Evolutionary conservation across 2,797 vertebrate species (phyloP).

Genomic region (Sebastiscus albofasciatus): DNA sequence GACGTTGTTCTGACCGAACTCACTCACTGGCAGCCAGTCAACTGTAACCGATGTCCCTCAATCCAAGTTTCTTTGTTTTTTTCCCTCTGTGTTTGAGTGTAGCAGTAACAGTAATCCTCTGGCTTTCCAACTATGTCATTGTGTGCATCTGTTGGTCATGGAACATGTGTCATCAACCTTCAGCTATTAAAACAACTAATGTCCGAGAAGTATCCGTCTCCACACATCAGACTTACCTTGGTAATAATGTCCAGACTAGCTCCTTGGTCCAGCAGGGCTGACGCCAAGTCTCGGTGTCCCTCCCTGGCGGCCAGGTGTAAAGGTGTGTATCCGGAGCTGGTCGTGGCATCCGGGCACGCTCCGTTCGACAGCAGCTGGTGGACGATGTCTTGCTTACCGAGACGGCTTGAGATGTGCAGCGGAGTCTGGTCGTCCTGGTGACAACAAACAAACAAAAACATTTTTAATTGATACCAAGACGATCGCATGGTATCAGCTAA

Average conservation of each 20-base stretch:
- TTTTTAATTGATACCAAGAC: not conserved
- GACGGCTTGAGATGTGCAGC: constrained; percentile 93
- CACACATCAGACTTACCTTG: constrained; percentile 82
- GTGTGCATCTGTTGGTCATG: not conserved
- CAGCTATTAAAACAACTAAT: not conserved
- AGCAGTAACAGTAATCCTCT: not conserved
- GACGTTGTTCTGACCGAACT: constrained; percentile 8
- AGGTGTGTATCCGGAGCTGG: constrained; percentile 94
- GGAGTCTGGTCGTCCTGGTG: constrained; percentile 95
- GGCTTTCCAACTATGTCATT: not conserved
- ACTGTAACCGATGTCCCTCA: constrained; percentile 7
- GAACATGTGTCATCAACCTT: not conserved
- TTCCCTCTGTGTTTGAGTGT: not conserved
- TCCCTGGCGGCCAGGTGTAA: constrained; percentile 94
- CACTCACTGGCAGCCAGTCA: constrained; percentile 10
- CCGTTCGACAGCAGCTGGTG: constrained; percentile 92
- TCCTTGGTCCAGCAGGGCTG: constrained; percentile 91
- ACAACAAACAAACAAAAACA: not conserved
- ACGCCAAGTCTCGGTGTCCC: constrained; percentile 92
- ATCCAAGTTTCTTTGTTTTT: not conserved
- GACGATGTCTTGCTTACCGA: constrained; percentile 96
- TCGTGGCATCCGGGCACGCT: constrained; percentile 91
- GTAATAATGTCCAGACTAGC: constrained; percentile 92
- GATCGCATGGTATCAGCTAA: not conserved
- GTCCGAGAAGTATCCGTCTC: not conserved